Conservation (phyloP, 2,888 invertebrate species). For the Pimpla rufipes region DNA sequence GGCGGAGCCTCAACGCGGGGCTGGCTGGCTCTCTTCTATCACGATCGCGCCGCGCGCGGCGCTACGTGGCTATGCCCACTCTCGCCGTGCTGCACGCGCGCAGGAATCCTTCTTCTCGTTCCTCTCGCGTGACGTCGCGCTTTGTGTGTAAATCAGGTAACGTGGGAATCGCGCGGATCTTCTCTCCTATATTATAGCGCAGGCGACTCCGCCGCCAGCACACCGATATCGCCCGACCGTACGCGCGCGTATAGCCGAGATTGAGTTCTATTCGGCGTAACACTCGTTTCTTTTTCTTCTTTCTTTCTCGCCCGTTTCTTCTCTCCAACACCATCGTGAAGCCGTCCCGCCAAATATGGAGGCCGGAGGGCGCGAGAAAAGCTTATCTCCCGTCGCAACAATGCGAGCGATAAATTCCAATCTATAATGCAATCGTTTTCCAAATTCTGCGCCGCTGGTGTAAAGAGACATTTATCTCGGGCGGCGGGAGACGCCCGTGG, state of each 20-base stretch:
- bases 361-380: background rate
- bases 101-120: slow-evolving; percentile 49
- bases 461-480: background rate
- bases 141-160: slow-evolving; percentile 68
- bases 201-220: background rate
- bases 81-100: slow-evolving; percentile 4
- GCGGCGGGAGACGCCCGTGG: no score
- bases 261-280: slow-evolving; percentile 39
- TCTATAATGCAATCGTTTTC: slow-evolving; percentile 25
- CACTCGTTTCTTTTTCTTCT: background rate
- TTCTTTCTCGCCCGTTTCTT: background rate
- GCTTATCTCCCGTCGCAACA: slow-evolving; percentile 34
- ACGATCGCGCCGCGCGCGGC: slow-evolving; percentile 38
- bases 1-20: slow-evolving; percentile 9
- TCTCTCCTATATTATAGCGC: slow-evolving; percentile 30
- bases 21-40: slow-evolving; percentile 51
- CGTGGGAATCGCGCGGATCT: slow-evolving; percentile 64
- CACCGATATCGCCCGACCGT: slow-evolving; percentile 1
- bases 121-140: slow-evolving; percentile 54
- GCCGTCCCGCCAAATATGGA: slow-evolving; percentile 58
- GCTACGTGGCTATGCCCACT: no score
- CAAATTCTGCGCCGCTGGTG: background rate
- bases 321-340: slow-evolving; percentile 20
- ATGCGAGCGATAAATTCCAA: slow-evolving; percentile 41
- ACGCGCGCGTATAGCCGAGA: slow-evolving; percentile 28